Evolutionary conservation across 2,888 invertebrate genomes (phyloP).

Genomic region (Anaspis maculata): DNA sequence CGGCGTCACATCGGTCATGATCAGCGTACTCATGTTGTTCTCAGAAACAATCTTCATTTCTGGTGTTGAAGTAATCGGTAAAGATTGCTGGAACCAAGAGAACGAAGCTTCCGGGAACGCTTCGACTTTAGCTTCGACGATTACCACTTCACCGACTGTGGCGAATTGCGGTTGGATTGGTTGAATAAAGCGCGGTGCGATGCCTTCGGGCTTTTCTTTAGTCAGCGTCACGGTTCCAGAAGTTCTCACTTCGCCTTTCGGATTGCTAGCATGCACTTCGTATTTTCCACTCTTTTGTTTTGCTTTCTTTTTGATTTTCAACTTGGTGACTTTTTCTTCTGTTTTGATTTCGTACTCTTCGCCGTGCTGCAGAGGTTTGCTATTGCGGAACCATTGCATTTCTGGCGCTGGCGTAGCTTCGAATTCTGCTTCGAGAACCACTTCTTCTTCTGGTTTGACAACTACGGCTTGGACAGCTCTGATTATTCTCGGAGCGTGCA

Average conservation of each 20-base stretch:
- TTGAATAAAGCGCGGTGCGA: conserved; percentile 66
- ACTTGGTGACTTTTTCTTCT: conserved; percentile 54
- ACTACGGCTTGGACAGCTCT: conserved; percentile 70
- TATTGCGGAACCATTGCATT: conserved; percentile 80
- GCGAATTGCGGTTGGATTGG: conserved; percentile 63
- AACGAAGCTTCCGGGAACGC: conserved; percentile 75
- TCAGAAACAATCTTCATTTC: conserved; percentile 64
- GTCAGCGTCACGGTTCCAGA: conserved; percentile 75
- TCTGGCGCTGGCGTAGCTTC: conserved; percentile 63
- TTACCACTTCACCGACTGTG: conserved; percentile 64
- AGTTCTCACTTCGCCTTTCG: conserved; percentile 68
- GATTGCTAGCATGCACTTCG: conserved; percentile 74
- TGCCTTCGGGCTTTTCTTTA: conserved; percentile 46
- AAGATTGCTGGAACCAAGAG: conserved; percentile 76
- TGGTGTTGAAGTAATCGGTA: conserved; percentile 60
- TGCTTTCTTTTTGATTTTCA: conserved; percentile 58
- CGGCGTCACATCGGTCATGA: conserved; percentile 62
- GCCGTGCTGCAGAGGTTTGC: conserved; percentile 60
- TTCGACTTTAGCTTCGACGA: conserved; percentile 69
- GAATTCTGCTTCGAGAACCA: conserved; percentile 63
- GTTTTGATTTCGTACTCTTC: conserved; percentile 53
- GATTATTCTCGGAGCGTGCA: conserved; percentile 65
- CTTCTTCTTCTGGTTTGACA: conserved; percentile 59
- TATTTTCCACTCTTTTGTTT: conserved; percentile 80
- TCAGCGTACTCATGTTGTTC: conserved; percentile 70